These are phyloP conservation scores for Festucalex cinctus DNA, from an alignment of 2,113 vertebrate species.

Conservation along the genomic window DNA sequence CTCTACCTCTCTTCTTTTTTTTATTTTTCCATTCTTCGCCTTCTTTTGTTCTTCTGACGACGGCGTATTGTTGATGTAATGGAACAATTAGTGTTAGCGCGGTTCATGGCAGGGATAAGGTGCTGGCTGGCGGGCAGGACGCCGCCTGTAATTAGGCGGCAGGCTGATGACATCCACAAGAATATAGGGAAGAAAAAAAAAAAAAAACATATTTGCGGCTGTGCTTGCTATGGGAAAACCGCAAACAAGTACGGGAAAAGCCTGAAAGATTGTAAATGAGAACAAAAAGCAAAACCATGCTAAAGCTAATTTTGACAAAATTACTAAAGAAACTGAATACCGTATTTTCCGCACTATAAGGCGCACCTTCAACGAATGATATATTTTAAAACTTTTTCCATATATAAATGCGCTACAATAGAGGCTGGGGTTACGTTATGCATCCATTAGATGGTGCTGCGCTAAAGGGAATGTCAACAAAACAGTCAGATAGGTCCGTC, in stretches of 20 bases:
- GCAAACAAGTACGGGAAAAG: slow-evolving; percentile 79
- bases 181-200: slow-evolving; percentile 81
- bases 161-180: slow-evolving; percentile 81
- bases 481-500: too few relatives aligned
- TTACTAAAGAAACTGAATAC: too few relatives aligned
- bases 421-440: too few relatives aligned
- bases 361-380: too few relatives aligned
- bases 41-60: slow-evolving; percentile 68
- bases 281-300: not conserved
- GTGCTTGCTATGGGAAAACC: slow-evolving; percentile 82
- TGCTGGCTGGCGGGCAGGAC: slow-evolving; percentile 65
- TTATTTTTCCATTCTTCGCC: too few relatives aligned
- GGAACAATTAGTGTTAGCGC: slow-evolving; percentile 76
- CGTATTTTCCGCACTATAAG: too few relatives aligned
- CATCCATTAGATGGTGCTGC: too few relatives aligned
- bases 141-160: slow-evolving; percentile 77
- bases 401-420: too few relatives aligned
- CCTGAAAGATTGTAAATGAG: too few relatives aligned
- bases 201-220: slow-evolving; percentile 51
- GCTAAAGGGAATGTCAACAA: too few relatives aligned
- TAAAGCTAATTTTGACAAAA: too few relatives aligned
- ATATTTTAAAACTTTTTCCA: too few relatives aligned
- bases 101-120: slow-evolving; percentile 67
- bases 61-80: slow-evolving; percentile 77
- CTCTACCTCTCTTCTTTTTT: slow-evolving; percentile 56